Percentiles rank a stretch among this genome's conserved stretches.
Conservation (phyloP, 2,888 invertebrate species). For the Platerodrilus igneus region DNA sequence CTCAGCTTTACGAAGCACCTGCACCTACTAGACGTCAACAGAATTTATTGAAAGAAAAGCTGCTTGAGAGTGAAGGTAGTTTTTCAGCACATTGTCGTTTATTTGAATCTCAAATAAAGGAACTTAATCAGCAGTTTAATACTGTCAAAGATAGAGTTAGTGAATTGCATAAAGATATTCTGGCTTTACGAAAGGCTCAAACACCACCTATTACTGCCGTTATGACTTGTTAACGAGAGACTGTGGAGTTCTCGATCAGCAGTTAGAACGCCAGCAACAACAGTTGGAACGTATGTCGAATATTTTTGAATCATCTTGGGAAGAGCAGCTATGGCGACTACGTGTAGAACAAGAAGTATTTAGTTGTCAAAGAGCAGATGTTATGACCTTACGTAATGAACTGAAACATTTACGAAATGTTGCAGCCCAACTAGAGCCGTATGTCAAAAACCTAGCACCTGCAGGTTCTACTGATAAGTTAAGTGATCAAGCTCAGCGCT, state of each 20-base stretch:
- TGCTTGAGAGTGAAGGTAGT: constrained; percentile 53
- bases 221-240: constrained; percentile 56
- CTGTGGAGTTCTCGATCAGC: constrained; percentile 57
- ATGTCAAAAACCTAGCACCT: constrained; percentile 55
- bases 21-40: constrained; percentile 46
- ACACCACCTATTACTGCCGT: constrained; percentile 44
- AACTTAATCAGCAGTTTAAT: constrained; percentile 57
- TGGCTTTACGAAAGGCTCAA: constrained; percentile 54
- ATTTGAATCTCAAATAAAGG: constrained; percentile 56
- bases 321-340: constrained; percentile 66
- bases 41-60: constrained; percentile 42
- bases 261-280: constrained; percentile 56
- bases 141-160: constrained; percentile 60
- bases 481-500: constrained; percentile 49
- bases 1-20: constrained; percentile 42
- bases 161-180: constrained; percentile 66
- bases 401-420: constrained; percentile 60
- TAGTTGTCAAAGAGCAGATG: constrained; percentile 59
- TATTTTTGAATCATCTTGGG: constrained; percentile 64
- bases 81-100: constrained; percentile 61
- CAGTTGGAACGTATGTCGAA: constrained; percentile 58
- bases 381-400: constrained; percentile 60
- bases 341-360: constrained; percentile 63
- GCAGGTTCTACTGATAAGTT: constrained; percentile 33
- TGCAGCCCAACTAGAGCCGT: constrained; percentile 62